phyloP scores from a whole-genome alignment of 2,797 vertebrate genomes.

The Chanos chanos region DNA sequence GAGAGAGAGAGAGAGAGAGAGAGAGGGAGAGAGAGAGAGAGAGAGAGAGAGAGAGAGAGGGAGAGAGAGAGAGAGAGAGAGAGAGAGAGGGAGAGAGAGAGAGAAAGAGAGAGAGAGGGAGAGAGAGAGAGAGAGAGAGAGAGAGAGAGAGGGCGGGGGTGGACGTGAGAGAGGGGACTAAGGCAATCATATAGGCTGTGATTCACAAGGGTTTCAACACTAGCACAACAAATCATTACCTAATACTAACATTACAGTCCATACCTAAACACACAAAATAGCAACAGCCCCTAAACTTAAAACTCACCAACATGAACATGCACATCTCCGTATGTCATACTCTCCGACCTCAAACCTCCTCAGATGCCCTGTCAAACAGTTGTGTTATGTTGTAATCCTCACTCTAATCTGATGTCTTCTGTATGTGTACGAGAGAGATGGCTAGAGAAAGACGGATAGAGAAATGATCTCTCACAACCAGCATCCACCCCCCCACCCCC shows the following conservation, averaged over 20 bases:
- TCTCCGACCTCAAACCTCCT: neutral
- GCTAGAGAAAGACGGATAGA: conserved; percentile 4
- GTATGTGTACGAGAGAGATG: neutral
- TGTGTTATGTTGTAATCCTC: conserved; percentile 22
- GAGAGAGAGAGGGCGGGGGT: no score
- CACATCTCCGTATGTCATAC: neutral
- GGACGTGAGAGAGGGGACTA: no score
- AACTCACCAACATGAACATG: no score
- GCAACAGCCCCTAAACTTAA: no score
- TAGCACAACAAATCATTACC: no score
- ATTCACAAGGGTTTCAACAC: no score
- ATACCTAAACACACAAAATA: no score
- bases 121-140: no score
- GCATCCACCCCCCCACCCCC: neutral
- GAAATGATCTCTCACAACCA: neutral
- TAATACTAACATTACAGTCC: no score
- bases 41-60: conserved; percentile 5
- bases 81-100: conserved; percentile 11
- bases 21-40: conserved; percentile 3
- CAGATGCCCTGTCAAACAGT: neutral
- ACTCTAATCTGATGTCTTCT: conserved; percentile 30
- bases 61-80: conserved; percentile 10
- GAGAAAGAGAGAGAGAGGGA: conserved; percentile 20
- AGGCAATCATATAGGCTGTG: no score
- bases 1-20: neutral